A percentile compares a stretch with the other conserved stretches of the same genome.
Conservation (phyloP, 2,797 vertebrate species). For the Xiphorhynchus erythropygius region DNA sequence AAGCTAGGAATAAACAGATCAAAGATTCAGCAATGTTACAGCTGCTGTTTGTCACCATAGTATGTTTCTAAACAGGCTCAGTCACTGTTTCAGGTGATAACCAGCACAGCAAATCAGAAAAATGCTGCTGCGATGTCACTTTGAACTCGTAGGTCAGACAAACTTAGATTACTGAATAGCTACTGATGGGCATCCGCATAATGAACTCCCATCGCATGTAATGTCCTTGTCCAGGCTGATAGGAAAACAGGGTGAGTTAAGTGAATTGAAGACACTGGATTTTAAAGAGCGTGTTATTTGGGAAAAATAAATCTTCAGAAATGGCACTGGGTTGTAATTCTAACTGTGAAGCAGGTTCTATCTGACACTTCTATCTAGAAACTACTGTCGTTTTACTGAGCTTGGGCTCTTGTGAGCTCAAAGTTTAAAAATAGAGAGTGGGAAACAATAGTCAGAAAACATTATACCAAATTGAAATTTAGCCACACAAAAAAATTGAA, state of each 20-base stretch:
- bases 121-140: conserved; percentile 8
- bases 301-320: background rate
- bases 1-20: conserved; percentile 42
- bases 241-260: conserved; percentile 31
- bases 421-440: background rate
- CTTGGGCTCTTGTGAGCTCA: background rate
- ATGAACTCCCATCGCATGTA: background rate
- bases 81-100: background rate
- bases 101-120: background rate
- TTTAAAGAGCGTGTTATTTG: background rate
- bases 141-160: conserved; percentile 55
- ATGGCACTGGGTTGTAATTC: background rate
- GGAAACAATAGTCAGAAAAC: background rate
- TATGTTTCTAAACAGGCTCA: background rate
- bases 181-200: rapidly evolving
- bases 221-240: background rate
- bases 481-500: background rate
- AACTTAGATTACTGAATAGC: conserved; percentile 36
- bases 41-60: conserved; percentile 37
- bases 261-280: background rate
- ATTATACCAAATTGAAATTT: background rate
- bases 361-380: background rate
- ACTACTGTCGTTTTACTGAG: background rate
- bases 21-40: conserved; percentile 21
- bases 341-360: background rate